These are phyloP conservation scores for Cephus pygmeus DNA, from an alignment of 2,888 invertebrate species.

Conservation along the genomic window DNA sequence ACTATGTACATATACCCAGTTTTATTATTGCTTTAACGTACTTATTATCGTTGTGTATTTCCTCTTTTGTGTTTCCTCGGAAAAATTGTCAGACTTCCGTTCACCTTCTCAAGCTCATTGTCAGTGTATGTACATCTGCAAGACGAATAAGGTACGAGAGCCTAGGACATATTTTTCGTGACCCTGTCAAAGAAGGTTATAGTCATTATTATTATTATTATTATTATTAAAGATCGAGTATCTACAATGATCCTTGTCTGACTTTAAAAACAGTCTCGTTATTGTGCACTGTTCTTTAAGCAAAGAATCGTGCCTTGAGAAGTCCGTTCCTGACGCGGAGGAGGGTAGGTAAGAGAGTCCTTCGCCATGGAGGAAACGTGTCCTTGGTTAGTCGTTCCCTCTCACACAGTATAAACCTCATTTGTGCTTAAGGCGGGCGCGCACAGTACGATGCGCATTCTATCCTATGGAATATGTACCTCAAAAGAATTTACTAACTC, in stretches of 20 bases:
- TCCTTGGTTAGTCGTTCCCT: neutral
- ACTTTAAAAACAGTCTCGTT: neutral
- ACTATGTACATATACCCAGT: neutral
- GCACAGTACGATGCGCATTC: neutral
- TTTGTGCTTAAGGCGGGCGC: neutral
- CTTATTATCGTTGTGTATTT: neutral
- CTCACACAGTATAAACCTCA: neutral
- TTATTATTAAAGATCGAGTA: neutral
- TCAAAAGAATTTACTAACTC: neutral
- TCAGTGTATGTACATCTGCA: neutral
- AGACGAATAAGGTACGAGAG: neutral
- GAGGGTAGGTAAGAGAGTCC: neutral
- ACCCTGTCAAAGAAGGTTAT: neutral
- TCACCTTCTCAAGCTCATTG: neutral
- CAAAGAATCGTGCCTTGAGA: neutral
- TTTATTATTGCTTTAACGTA: neutral
- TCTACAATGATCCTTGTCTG: neutral
- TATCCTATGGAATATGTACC: neutral
- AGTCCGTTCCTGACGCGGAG: neutral
- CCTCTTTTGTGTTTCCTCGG: neutral
- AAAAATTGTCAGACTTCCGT: neutral
- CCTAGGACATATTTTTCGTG: neutral
- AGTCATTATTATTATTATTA: neutral
- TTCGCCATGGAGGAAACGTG: neutral
- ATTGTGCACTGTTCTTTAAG: neutral